Base-by-base conservation (phyloP, 2,888 invertebrate genomes). In the Eudasyphora cyanicolor region DNA sequence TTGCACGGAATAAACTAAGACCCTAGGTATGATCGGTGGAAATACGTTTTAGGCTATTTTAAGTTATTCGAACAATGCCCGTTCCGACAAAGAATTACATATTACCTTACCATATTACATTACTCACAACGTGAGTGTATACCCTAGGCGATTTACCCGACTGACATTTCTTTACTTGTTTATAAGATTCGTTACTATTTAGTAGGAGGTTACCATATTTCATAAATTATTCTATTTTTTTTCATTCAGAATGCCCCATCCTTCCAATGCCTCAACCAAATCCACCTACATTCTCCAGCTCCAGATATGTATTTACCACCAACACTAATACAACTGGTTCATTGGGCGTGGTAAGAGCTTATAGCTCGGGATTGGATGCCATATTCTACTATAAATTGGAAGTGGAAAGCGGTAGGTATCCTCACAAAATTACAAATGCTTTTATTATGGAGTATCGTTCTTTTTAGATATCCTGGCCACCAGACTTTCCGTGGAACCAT, bases 271-370 rank as follows among this genome's bases (percentile, higher is more conserved):
- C 70, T 1, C 0, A 57, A 1, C 3, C 70, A 0, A 14, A 54
- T 29, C 19, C 69, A 24, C 83, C 80, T 8, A 10, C 29, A 27
- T 86, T 85, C 27, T 67, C 79, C 2, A 83, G 45, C 35, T 62
- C 7, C 10, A 77, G 42, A 38, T 85, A 86, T 49, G 69, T 85
- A 4, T 86, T 85, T 60, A 60, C 81, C 12, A 79, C 84, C 0
- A 80, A 78, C 24, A 86, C 87, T 4, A 80, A 83, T 57, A 83
- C 82, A 67, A 78, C 83, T 5, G 88, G 88, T 6, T 69, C 78
- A 2, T 35, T 88, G n/a, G 87, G 87, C 12, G 27, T 35, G 6
- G 85, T 88, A 17, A 79, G 49, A 14, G 88, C 87, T n/a, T 76
- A 62, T 2, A 83, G 85, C 8, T 60, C 29, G 2, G 86, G 57